These are phyloP conservation scores for Agriotes lineatus DNA, from an alignment of 2,888 invertebrate species.

Conservation along the genomic window DNA sequence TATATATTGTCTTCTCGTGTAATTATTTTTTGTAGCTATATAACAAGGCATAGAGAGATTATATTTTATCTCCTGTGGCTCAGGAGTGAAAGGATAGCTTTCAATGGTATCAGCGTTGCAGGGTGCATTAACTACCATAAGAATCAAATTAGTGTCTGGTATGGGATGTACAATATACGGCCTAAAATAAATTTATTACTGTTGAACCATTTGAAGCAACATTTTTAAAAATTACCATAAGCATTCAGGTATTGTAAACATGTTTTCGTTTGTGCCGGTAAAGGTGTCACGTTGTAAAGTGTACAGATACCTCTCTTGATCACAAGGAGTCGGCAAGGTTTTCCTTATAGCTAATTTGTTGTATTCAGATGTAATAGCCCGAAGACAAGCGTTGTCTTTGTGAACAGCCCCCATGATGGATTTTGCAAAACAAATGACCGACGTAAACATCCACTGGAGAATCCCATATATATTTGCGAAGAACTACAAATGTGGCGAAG, in stretches of 20 bases:
- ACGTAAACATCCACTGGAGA: conserved; percentile 58
- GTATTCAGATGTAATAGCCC: conserved; percentile 66
- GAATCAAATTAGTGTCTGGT: conserved; percentile 81
- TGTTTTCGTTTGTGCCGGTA: conserved; percentile 21
- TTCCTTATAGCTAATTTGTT: conserved; percentile 79
- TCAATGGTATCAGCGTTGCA: conserved; percentile 65
- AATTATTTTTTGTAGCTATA: conserved; percentile 63
- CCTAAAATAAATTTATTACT: conserved; percentile 59
- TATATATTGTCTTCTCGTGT: conserved; percentile 60
- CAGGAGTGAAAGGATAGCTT: conserved; percentile 54
- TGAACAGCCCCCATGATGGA: conserved; percentile 50
- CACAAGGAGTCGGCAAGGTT: conserved; percentile 88
- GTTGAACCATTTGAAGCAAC: no score
- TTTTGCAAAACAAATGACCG: conserved; percentile 44
- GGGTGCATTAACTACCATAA: conserved; percentile 79
- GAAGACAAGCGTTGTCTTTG: conserved; percentile 52
- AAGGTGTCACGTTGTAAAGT: conserved; percentile 49
- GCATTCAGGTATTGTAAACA: conserved; percentile 32
- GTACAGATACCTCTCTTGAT: conserved; percentile 72
- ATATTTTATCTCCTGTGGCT: conserved; percentile 61
- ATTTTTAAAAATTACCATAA: conserved; percentile 47
- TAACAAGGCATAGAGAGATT: conserved; percentile 57
- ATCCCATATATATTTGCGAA: conserved; percentile 60
- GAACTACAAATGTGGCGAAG: conserved; percentile 53
- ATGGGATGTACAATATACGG: conserved; percentile 82